Base-by-base conservation (phyloP, 2,888 invertebrate species). In the Ormyrus nitidulus region DNA sequence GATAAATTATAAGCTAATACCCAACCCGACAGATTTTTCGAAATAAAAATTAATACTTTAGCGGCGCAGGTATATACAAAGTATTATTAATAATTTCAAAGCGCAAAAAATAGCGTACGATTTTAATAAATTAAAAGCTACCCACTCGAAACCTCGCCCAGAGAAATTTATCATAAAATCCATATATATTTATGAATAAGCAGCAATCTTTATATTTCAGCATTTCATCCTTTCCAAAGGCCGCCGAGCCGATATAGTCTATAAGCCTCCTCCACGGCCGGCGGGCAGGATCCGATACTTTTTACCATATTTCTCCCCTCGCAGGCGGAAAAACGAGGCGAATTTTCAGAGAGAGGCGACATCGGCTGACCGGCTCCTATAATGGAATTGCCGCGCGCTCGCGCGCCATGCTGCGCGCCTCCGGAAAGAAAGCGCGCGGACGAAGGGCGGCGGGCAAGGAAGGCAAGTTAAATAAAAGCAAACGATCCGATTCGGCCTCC, bases 361-460 rank as follows among this genome's bases (percentile, higher is more conserved):
- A 48, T 48, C 48, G n/a, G 48, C 11, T 34, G 58, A 49, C 56
- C n/a, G 49, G 13, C n/a, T 0, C 7, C 34, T 7, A 65, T 89
- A 89, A 89, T 89, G 87, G 88, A 88, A 89, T 89, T 88, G 87
- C 84, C 81, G 70, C 3, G 34, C 34, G 34, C 34, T 3, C 34
- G 34, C 34, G 34, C 79, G 82, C 82, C 80, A 78, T 82, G 68
- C 83, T 46, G 70, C 44, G 19, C n/a, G 49, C 49, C 56, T 62
- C 51, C 82, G 72, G 64, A 83, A 82, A 78, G 77, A 83, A 84
- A 83, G 85, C 46, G 9, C 48, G 9, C n/a, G 61, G 49, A 5
- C 54, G 44, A 34, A 51, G 49, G 59, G 51, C 56, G 62, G 54
- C 48, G 53, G n/a, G 13, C 46, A 4, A 34, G 34, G 34, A 66